Percentiles rank a stretch among this genome's conserved stretches.
phyloP scores from a whole-genome alignment of 1,140 invertebrate genomes.

The Proctacanthus coquilletti region DNA sequence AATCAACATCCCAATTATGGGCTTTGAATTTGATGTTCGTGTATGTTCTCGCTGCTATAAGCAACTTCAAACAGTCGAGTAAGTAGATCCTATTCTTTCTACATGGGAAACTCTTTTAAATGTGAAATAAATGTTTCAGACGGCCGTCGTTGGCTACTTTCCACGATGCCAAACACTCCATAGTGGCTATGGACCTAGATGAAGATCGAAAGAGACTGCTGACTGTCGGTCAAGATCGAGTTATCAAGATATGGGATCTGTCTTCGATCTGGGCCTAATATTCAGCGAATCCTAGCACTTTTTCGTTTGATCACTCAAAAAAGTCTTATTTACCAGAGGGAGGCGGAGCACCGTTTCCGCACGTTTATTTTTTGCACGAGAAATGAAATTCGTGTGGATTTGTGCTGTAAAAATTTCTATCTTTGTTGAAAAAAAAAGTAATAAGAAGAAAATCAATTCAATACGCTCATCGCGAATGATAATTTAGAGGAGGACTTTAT shows the following conservation, averaged over 20 bases:
- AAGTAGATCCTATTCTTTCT: constrained; percentile 35
- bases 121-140: constrained; percentile 37
- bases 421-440: no score
- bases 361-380: no score
- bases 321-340: no score
- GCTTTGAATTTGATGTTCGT: constrained; percentile 93
- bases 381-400: no score
- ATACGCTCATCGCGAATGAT: no score
- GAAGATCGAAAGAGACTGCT: constrained; percentile 68
- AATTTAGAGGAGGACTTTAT: no score
- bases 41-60: constrained; percentile 86
- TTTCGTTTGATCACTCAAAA: no score
- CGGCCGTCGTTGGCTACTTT: constrained; percentile 81
- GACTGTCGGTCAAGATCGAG: constrained; percentile 83
- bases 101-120: background rate
- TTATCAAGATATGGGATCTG: constrained; percentile 75
- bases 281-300: background rate
- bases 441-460: no score
- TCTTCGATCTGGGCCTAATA: constrained; percentile 26
- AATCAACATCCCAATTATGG: constrained; percentile 84
- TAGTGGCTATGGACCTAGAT: constrained; percentile 79
- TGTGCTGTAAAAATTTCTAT: no score
- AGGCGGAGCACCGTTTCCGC: no score
- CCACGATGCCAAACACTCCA: constrained; percentile 86
- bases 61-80: constrained; percentile 73